A percentile compares a stretch with the other conserved stretches of the same genome.
Conservation (phyloP, 2,797 vertebrate species). For the Premnoplex brunnescens region DNA sequence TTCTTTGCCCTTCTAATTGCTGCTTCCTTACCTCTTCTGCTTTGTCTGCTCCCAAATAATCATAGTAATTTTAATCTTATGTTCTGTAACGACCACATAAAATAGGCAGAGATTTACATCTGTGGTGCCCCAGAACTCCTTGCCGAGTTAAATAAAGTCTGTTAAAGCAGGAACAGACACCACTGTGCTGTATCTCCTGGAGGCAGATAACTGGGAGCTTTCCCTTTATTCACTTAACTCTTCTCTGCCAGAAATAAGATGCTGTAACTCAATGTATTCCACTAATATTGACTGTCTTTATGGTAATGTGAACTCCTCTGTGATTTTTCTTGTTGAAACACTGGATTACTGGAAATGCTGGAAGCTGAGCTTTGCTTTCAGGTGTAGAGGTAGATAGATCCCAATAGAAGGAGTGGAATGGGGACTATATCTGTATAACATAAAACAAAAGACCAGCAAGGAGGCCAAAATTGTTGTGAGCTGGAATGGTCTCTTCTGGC, state of each 20-base stretch:
- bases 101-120: not conserved
- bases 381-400: not conserved
- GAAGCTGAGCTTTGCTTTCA: not conserved
- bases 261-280: not conserved
- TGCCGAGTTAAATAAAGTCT: not conserved
- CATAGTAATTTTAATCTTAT: not conserved
- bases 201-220: not conserved
- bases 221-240: not conserved
- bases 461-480: not conserved
- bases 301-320: not conserved
- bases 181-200: not conserved
- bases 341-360: not conserved
- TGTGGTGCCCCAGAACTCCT: not conserved
- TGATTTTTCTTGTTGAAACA: not conserved
- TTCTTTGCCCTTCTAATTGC: not conserved
- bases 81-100: not conserved
- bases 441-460: not conserved
- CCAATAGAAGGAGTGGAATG: not conserved
- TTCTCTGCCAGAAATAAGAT: not conserved
- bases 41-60: not conserved
- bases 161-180: not conserved
- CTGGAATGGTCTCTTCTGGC: not conserved
- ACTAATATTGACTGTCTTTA: not conserved
- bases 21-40: not conserved
- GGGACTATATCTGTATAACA: not conserved